Evolutionary conservation across 2,888 invertebrate genomes (phyloP).

Genomic region (Crepidodera aurea): DNA sequence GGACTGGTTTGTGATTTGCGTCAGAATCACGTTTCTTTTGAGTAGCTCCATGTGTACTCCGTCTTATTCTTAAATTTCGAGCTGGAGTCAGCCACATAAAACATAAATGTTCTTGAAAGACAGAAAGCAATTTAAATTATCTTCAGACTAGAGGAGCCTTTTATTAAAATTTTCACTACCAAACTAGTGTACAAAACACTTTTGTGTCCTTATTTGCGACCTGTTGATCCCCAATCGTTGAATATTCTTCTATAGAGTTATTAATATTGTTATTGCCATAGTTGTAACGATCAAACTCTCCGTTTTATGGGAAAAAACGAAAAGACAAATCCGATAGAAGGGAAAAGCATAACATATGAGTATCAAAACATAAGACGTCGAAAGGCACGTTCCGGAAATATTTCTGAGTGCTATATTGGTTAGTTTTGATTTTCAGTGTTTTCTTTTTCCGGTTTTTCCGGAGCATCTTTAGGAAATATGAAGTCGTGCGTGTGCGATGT

Average conservation of each 20-base stretch:
- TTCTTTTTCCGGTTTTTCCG: background rate
- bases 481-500: background rate
- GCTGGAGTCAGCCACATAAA: no score
- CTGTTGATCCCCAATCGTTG: background rate
- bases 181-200: background rate
- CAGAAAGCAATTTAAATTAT: no score
- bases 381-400: slow-evolving; percentile 7
- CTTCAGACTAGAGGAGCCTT: no score
- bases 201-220: background rate
- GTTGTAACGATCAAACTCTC: background rate
- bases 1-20: no score
- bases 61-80: no score
- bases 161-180: no score
- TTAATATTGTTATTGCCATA: background rate
- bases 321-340: background rate
- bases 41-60: no score
- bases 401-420: slow-evolving; percentile 1
- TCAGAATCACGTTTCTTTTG: no score
- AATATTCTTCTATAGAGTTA: background rate
- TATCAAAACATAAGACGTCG: background rate
- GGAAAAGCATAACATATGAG: background rate
- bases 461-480: background rate
- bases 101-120: no score
- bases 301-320: background rate
- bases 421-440: slow-evolving; percentile 7